Conservation (phyloP, 2,797 vertebrate genomes). For the Xerus rutilus region DNA sequence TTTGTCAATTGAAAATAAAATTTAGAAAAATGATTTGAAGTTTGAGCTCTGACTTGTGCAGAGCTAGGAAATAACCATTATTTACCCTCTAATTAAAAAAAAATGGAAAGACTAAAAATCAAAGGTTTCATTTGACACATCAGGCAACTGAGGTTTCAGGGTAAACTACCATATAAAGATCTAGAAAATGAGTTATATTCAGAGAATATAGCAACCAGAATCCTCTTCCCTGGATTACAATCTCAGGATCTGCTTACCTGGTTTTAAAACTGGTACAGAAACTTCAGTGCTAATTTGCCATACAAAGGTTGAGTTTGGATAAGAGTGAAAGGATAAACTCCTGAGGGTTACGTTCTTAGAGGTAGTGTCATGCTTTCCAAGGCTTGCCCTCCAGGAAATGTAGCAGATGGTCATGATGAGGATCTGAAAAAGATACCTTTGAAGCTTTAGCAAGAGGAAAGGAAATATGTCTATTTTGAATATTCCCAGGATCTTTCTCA, state of each 20-base stretch:
- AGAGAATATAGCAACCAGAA: not conserved
- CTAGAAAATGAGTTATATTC: not conserved
- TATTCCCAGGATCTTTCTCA: not conserved
- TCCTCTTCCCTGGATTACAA: not conserved
- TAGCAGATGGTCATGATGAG: not conserved
- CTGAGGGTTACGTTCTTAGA: not conserved
- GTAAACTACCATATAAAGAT: not conserved
- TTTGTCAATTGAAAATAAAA: not conserved
- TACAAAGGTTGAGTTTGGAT: not conserved
- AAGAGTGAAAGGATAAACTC: not conserved
- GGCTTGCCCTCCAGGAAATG: not conserved
- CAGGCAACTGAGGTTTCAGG: not conserved
- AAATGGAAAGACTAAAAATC: not conserved
- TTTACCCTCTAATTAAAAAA: not conserved
- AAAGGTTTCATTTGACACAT: not conserved
- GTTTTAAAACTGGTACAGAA: not conserved
- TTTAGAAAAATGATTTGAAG: not conserved
- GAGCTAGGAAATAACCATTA: not conserved
- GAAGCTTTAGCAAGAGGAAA: not conserved
- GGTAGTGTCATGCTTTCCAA: not conserved
- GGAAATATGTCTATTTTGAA: not conserved
- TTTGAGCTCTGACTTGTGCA: not conserved
- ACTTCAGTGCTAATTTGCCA: not conserved
- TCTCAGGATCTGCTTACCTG: not conserved
- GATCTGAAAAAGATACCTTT: not conserved